A percentile compares a stretch with the other conserved stretches of the same genome.
phyloP scores from a whole-genome alignment of 2,113 vertebrate species.

The Varanus komodoensis region DNA sequence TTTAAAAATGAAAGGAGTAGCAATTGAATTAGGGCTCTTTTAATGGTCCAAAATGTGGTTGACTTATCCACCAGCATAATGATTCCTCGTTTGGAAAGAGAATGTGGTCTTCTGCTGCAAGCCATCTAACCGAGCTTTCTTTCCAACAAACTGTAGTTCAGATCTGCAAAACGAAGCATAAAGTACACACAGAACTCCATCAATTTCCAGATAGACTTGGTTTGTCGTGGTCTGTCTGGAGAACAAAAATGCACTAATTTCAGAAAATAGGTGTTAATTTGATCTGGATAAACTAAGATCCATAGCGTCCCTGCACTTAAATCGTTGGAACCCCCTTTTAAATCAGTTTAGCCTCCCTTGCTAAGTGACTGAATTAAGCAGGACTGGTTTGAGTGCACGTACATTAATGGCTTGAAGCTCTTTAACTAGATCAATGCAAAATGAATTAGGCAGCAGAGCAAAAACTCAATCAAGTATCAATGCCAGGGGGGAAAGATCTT shows the following conservation, averaged over 20 bases:
- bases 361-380: conserved; percentile 4
- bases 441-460: conserved; percentile 16
- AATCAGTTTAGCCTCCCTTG: conserved; percentile 23
- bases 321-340: conserved; percentile 21
- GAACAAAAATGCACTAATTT: conserved; percentile 24
- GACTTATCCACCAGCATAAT: not conserved
- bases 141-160: not conserved
- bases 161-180: not conserved
- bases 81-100: conserved; percentile 7
- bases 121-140: not conserved
- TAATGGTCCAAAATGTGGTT: conserved; percentile 9
- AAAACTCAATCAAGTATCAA: conserved; percentile 14
- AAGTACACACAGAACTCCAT: not conserved
- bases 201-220: conserved; percentile 13
- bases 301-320: not conserved
- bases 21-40: not conserved
- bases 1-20: conserved; percentile 29
- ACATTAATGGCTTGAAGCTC: conserved; percentile 9
- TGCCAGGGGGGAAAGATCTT: not conserved
- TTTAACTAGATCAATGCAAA: not conserved
- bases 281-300: not conserved
- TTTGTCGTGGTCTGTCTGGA: not conserved
- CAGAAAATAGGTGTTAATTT: conserved; percentile 38
- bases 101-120: not conserved
- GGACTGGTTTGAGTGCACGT: not conserved